A percentile compares a stretch with the other conserved stretches of the same genome.
These are phyloP conservation scores for Dichetophora obliterata DNA, from an alignment of 2,888 invertebrate genomes.

Conservation along the genomic window DNA sequence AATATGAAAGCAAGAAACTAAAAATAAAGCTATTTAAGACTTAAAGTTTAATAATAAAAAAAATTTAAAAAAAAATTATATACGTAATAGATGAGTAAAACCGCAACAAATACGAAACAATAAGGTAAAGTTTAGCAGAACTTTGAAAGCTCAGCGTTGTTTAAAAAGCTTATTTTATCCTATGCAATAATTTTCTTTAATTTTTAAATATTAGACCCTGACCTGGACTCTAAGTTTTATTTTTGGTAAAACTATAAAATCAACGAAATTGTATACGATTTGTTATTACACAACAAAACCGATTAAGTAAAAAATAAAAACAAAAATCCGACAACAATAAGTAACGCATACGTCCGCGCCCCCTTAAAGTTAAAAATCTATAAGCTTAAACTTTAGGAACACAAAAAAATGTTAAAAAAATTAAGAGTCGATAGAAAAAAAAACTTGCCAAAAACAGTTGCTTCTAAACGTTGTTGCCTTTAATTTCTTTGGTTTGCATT, in stretches of 20 bases:
- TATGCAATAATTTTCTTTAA: too few relatives aligned
- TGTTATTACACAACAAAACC: slow-evolving; percentile 44
- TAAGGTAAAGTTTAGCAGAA: not conserved
- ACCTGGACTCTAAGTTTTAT: too few relatives aligned
- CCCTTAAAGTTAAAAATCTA: not conserved
- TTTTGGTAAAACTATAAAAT: not conserved
- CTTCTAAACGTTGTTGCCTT: slow-evolving; percentile 33
- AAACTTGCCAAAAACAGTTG: slow-evolving; percentile 44
- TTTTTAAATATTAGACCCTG: too few relatives aligned
- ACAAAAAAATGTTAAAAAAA: slow-evolving; percentile 4
- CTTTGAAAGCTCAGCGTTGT: too few relatives aligned
- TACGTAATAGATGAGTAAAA: slow-evolving; percentile 28
- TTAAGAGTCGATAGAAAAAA: slow-evolving; percentile 37
- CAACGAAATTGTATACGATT: slow-evolving; percentile 49
- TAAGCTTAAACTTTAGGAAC: slow-evolving; percentile 24
- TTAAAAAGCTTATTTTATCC: too few relatives aligned
- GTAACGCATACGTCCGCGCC: slow-evolving; percentile 45
- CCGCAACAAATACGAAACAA: slow-evolving; percentile 27
- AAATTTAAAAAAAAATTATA: too few relatives aligned
- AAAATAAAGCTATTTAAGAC: too few relatives aligned
- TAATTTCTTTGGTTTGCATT: slow-evolving; percentile 23
- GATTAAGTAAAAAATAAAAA: not conserved
- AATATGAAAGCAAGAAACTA: not conserved
- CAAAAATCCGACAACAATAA: slow-evolving; percentile 21
- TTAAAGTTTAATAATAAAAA: too few relatives aligned